Base-by-base conservation (phyloP, 2,797 vertebrate genomes). In the Eremophila alpestris region DNA sequence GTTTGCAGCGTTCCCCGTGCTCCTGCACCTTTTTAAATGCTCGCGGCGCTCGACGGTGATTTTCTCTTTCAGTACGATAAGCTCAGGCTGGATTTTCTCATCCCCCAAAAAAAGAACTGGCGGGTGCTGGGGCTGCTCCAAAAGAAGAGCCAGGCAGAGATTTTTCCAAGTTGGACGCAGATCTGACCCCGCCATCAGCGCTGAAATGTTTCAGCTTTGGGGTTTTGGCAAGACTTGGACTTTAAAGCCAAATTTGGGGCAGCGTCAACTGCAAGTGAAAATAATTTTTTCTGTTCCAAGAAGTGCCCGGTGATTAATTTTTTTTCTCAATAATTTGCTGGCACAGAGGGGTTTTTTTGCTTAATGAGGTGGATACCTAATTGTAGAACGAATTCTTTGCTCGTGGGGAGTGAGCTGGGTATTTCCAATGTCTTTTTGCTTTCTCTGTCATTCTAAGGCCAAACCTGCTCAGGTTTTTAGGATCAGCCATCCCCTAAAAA, bases 201-300 rank as follows among this genome's bases (percentile, higher is more conserved):
- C 52, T 91, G 95, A 95, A 91, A 86, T 8, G 3, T 90, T 94
- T 92, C 92, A 93, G 90, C 63, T 71, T 93, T 22, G 7, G 29
- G 59, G n/a, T 75, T 83, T 77, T 95, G 90, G 87, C 90, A 88
- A 71, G 46, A 41, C 54, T 41, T n/a, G 49, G 30, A 3, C 79
- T 90, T 86, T 67, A 55, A 93, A 91, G 34, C 59, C 48, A 51
- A 76, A 45, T 79, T 49, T 84, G 70, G 24, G 89, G 59, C 55
- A 79, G 45, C 0, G 9, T 91, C 83, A 75, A 41, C 20, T 83
- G 63, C 59, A 75, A 82, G 67, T 0, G 0, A 88, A 95, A 93
- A 92, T 29, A 13, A 11, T 41, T 38, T 62, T 54, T 83, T 58
- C 16, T 78, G 41, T 75, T 73, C 60, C 75, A 92, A 80, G 63